phyloP scores from a whole-genome alignment of 2,888 invertebrate species.

The Halictus ligatus region DNA sequence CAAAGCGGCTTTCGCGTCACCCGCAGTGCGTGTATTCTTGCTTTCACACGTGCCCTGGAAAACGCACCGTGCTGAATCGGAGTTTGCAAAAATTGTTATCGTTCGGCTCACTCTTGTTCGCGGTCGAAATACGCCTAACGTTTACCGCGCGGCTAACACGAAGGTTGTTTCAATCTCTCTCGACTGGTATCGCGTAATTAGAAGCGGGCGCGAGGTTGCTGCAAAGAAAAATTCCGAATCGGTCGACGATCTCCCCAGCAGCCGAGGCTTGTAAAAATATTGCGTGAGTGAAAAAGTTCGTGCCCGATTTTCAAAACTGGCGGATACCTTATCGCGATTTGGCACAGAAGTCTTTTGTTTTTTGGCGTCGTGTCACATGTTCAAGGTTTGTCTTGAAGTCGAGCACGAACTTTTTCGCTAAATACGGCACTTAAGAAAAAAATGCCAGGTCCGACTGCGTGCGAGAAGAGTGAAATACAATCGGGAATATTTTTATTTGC shows the following conservation, averaged over 20 bases:
- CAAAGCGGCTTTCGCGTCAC: conserved; percentile 64
- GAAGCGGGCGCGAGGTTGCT: no score
- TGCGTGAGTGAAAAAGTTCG: not conserved
- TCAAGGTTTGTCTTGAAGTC: no score
- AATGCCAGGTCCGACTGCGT: not conserved
- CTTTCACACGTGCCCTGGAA: not conserved
- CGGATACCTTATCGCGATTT: no score
- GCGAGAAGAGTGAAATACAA: not conserved
- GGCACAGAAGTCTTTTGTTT: no score
- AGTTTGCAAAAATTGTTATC: not conserved
- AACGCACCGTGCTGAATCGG: not conserved
- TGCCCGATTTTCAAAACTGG: no score
- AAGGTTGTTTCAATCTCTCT: not conserved
- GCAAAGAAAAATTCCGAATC: not conserved
- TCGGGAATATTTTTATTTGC: not conserved
- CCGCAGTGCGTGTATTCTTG: conserved; percentile 52
- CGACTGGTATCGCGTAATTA: not conserved
- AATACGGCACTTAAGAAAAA: not conserved
- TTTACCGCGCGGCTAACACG: not conserved
- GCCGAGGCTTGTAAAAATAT: not conserved
- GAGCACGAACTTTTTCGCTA: no score
- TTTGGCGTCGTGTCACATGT: no score
- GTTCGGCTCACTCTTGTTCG: not conserved
- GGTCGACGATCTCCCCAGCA: not conserved
- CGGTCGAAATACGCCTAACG: not conserved